Evolutionary conservation across 2,113 vertebrate species (phyloP).

Genomic region (Anguilla japonica): DNA sequence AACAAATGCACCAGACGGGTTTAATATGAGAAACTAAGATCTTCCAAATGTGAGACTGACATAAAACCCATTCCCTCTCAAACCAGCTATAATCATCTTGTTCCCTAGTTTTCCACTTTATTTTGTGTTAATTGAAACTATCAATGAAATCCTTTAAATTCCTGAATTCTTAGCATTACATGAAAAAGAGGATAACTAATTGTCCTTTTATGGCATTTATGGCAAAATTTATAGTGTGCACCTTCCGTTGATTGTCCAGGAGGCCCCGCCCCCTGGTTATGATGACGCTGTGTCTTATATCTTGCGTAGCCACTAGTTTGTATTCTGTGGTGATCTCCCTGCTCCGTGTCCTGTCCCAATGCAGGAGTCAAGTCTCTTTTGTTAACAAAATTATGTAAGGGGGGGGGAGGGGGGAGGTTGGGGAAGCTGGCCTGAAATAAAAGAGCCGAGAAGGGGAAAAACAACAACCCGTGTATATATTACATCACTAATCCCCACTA

Average conservation of each 20-base stretch:
- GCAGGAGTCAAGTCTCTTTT: constrained; percentile 53
- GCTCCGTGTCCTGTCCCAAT: constrained; percentile 23
- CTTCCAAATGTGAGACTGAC: not conserved
- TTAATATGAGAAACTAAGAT: not conserved
- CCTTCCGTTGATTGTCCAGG: not conserved
- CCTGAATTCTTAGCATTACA: not conserved
- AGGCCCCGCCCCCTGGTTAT: constrained; percentile 36
- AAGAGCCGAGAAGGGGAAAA: constrained; percentile 37
- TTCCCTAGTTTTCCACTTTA: not conserved
- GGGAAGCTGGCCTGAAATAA: constrained; percentile 16
- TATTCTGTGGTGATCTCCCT: constrained; percentile 58
- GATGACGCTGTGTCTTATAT: constrained; percentile 48
- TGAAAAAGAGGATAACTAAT: not conserved
- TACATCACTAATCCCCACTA: constrained; percentile 58
- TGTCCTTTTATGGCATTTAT: not conserved
- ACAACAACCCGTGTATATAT: constrained; percentile 53
- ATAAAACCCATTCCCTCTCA: not conserved
- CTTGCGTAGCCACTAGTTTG: constrained; percentile 60
- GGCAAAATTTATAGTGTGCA: not conserved
- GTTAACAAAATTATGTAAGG: constrained; percentile 64
- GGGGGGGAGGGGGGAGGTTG: constrained; percentile 24
- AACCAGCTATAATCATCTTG: not conserved
- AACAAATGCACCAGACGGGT: not conserved
- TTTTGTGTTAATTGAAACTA: not conserved
- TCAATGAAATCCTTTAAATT: not conserved